Evolutionary conservation across 2,113 vertebrate genomes (phyloP), one percentile per base, ranked within the genome.

Genomic region (Desmodus rotundus): DNA sequence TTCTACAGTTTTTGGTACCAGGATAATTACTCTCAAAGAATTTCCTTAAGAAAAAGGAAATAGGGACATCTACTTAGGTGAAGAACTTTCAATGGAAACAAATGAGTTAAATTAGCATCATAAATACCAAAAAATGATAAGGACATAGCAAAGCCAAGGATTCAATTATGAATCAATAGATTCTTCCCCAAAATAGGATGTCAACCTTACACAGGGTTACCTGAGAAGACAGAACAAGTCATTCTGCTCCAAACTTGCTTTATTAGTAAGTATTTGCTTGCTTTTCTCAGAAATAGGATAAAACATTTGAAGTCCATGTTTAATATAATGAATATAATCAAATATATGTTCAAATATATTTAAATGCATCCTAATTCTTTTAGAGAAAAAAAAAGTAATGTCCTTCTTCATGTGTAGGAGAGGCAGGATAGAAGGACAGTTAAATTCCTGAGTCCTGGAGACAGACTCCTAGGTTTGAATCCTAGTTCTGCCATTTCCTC

Each of bases 101-200:
- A 92, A n/a, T 13, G 10, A 61, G 52, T 77, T 86, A 82, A 93
- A 87, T 91, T 12, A 81, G 36, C 47, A 89, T 67, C 38, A 2
- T 87, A 81, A 84, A 77, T 74, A 91, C 12, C 56, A 90, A 95
- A 87, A 95, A 77, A 91, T 3, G 1, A 76, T 16, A 54, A 93
- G 50, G 33, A 73, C 33, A 86, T 0, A 88, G 72, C n/a, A 86
- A 90, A 73, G 31, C 7, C 41, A 93, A 15, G 63, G 24, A 78
- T 82, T 91, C n/a, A 76, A 94, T 73, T 91, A 89, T 4, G 73
- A 77, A 85, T 83, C 82, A 91, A 92, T 61, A 91, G 28, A 73
- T 87, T 84, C 68, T 94, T 52, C 45, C 36, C 19, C 28, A 10
- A 94, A 89, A 93, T 33, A 86, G 73, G 38, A 68, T 43, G 17